These are phyloP conservation scores for Torymus tubicola DNA, from an alignment of 2,888 invertebrate species.

Conservation along the genomic window DNA sequence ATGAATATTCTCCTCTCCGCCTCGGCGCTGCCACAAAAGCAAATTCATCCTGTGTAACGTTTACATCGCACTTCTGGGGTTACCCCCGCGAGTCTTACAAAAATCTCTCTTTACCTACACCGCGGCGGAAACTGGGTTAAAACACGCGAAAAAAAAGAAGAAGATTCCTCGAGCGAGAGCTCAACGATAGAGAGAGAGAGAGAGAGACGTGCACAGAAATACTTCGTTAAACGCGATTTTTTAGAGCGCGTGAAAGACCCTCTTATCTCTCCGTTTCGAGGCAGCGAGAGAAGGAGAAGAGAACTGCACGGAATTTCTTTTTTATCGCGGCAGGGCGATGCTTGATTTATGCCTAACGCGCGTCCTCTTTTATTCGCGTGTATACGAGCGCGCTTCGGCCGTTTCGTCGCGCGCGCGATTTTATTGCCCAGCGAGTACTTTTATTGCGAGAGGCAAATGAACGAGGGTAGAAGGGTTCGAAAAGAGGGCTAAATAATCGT, in stretches of 20 bases:
- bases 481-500: neutral
- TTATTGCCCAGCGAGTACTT: neutral
- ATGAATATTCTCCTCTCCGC: no score
- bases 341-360: slow-evolving; percentile 27
- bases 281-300: neutral
- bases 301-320: neutral
- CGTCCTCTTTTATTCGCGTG: slow-evolving; percentile 6
- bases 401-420: slow-evolving; percentile 12
- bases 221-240: no score
- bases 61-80: no score
- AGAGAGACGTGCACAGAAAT: no score
- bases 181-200: no score
- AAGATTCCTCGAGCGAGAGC: no score
- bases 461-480: neutral
- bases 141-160: no score
- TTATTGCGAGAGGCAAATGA: slow-evolving; percentile 1
- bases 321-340: slow-evolving; percentile 18
- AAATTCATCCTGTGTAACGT: neutral
- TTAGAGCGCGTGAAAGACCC: no score
- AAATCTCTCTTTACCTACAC: no score
- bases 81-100: no score
- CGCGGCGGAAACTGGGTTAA: no score
- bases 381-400: neutral
- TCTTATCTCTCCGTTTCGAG: slow-evolving; percentile 4
- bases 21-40: neutral